phyloP scores from a whole-genome alignment of 2,113 vertebrate species.

The Oncorhynchus clarkii region DNA sequence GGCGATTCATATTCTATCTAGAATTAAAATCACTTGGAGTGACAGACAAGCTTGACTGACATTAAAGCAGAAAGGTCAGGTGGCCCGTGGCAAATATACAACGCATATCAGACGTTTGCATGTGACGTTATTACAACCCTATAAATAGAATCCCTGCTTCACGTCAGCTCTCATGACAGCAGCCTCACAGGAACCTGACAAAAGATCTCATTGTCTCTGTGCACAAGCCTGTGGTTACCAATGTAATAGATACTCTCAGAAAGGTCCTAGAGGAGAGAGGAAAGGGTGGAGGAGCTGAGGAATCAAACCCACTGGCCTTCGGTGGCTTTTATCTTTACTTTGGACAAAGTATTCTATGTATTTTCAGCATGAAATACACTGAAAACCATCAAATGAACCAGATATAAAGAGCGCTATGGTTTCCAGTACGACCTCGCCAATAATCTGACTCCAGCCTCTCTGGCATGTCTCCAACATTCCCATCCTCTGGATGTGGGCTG shows the following conservation, averaged over 20 bases:
- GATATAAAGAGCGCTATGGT: slow-evolving; percentile 4
- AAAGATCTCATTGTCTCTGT: slow-evolving; percentile 62
- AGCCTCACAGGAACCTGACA: slow-evolving; percentile 48
- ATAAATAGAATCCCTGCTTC: slow-evolving; percentile 48
- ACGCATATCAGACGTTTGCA: slow-evolving; percentile 21
- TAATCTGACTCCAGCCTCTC: neutral
- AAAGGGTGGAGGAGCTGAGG: no score
- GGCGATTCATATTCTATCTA: slow-evolving; percentile 25
- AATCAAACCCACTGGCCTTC: slow-evolving; percentile 34
- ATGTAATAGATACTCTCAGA: no score
- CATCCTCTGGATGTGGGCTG: neutral
- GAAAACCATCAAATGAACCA: neutral
- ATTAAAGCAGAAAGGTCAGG: slow-evolving; percentile 59
- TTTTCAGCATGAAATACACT: neutral
- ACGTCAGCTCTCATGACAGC: slow-evolving; percentile 60
- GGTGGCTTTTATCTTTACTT: neutral
- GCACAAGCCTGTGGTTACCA: slow-evolving; percentile 17
- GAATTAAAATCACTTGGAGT: slow-evolving; percentile 45
- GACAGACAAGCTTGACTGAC: slow-evolving; percentile 52
- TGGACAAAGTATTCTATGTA: neutral
- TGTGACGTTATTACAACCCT: slow-evolving; percentile 55
- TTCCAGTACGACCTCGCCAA: neutral
- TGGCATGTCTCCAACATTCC: slow-evolving; percentile 8
- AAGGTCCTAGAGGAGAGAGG: no score
- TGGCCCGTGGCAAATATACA: slow-evolving; percentile 26